Evolutionary conservation across 2,888 invertebrate species (phyloP).

Genomic region (Zygogramma bicolorata): DNA sequence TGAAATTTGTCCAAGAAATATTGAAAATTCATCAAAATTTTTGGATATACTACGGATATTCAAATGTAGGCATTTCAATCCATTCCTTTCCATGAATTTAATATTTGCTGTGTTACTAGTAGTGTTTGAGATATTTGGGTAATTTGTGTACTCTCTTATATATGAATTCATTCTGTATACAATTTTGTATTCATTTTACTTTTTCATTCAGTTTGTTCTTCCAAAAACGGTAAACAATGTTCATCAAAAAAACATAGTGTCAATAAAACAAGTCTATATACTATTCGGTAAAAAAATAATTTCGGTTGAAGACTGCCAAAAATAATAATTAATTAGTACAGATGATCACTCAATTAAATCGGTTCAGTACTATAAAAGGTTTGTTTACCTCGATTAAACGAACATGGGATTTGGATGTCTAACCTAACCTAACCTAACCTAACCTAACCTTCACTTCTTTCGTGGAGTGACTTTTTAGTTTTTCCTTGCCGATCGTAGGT

Average conservation of each 20-base stretch:
- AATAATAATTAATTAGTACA: slow-evolving; percentile 11
- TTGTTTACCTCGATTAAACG: too few relatives aligned
- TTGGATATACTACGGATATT: slow-evolving; percentile 3
- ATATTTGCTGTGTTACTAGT: neutral
- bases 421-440: too few relatives aligned
- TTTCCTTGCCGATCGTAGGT: too few relatives aligned
- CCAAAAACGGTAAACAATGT: too few relatives aligned
- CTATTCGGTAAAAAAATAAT: too few relatives aligned
- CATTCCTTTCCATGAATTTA: neutral
- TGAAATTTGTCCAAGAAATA: neutral
- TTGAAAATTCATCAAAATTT: slow-evolving; percentile 11
- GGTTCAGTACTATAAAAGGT: neutral
- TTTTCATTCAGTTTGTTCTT: neutral
- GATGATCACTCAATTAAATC: neutral
- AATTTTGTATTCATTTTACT: neutral
- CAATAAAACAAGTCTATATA: too few relatives aligned
- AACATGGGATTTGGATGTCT: too few relatives aligned
- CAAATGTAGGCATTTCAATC: neutral
- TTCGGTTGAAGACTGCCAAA: too few relatives aligned
- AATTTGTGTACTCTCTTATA: slow-evolving; percentile 2
- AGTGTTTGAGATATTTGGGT: neutral
- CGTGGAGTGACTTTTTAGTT: neutral
- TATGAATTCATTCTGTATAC: slow-evolving; percentile 5
- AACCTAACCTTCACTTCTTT: neutral
- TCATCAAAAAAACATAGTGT: too few relatives aligned